Base-by-base conservation (phyloP, 2,888 invertebrate genomes). In the Ischnura elegans region DNA sequence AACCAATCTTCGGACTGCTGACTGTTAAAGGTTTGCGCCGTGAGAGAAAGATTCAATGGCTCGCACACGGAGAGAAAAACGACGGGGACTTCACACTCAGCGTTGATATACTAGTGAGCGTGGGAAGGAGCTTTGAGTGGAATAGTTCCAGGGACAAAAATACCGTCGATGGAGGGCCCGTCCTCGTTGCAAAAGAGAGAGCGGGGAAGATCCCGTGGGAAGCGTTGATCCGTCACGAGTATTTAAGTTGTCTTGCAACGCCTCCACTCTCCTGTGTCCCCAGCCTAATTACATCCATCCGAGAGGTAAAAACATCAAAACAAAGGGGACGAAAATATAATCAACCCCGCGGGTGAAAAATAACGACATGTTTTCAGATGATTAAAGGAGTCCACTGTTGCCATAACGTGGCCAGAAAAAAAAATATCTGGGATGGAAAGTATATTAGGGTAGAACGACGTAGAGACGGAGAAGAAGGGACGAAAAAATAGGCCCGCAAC, bases 151-250 rank as follows among this genome's bases (percentile, higher is more conserved):
- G 19, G 61, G 76, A 29, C 13, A 29, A 43, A 43, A 66, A 55
- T 55, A 36, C 51, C 87, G 51, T 42, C 13, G 43, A 61, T 61
- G 43, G 61, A 13, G 76, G 76, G 13, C 36, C n/a, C n/a, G 76
- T 16, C 76, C 36, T 36, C 76, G 25, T 66, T 43, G 36, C 61
- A 43, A 90, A 87, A 66, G 90, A 36, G 87, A 51, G 51, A 47
- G 61, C 76, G 76, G 2, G 36, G 42, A 87, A 61, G 90, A 61
- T 36, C 61, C 90, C 61, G 61, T 90, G 90, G 45, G 43, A 61
- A 90, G 90, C 90, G 90, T 43, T 90, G 90, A 90, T 90, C 90
- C 90, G 90, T 90, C 36, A 43, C 61, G 61, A 61, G 90, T 90
- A 90, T 90, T n/a, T 90, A 90, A 90, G 66, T 90, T 90, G 61